Base-by-base conservation (phyloP, 2,888 invertebrate genomes). In the Palloptera scutellata region DNA sequence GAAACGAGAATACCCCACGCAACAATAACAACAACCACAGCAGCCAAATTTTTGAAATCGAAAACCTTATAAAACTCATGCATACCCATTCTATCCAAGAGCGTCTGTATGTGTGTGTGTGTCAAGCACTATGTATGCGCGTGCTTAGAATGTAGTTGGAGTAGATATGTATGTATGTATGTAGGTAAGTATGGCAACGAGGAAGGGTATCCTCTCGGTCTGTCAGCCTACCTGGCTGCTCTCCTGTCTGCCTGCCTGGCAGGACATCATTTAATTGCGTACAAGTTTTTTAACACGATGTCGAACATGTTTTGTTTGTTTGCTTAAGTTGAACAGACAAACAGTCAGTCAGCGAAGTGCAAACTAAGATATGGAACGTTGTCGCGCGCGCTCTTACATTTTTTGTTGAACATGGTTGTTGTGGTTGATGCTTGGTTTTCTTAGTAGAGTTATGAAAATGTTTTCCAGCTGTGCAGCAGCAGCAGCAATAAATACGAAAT, bases 271-370 rank as follows among this genome's bases (percentile, higher is more conserved):
- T 81, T 81, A 81, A 81, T 81, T 81, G 81, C 81, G 79, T 80
- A 81, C 81, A 81, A 81, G 81, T 81, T 81, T 81, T 80, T 83
- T 83, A 83, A 81, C 81, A 83, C 81, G 82, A 80, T 81, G 82
- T 81, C 73, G 76, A 75, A 81, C 81, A 82, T 78, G 74, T 68
- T 70, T 30, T 30, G 30, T 30, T 6, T 30, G 30, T 30, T 30
- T 30, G 30, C 30, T 4, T 30, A 30, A 30, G 30, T 30, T 30
- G 30, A 30, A 30, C 30, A 30, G 30, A 30, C 30, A 30, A 30
- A 30, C 30, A 30, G 30, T 30, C 30, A 30, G 30, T 30, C 30
- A 30, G 30, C 30, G 6, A 30, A 30, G 3, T 30, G 30, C 30
- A 30, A 30, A 30, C 30, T 30, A 30, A 30, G 30, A 30, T 30